These are phyloP conservation scores for Flexamia atlantica DNA, from an alignment of 2,888 invertebrate genomes.

Conservation along the genomic window DNA sequence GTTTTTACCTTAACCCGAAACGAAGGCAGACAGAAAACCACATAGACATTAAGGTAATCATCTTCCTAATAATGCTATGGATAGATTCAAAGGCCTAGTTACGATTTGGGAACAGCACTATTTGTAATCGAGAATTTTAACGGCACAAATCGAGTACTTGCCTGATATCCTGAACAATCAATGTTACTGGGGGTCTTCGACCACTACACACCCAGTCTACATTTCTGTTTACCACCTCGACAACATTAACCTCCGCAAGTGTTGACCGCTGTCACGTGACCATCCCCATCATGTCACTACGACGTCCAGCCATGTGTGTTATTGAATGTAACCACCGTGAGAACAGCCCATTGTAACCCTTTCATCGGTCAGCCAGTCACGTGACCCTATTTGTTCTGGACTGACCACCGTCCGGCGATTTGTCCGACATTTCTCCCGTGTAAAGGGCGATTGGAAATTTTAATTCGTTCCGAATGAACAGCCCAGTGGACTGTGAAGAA, in stretches of 20 bases:
- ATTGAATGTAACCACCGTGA: constrained; percentile 42
- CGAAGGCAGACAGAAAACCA: too few species aligned
- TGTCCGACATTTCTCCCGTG: constrained; percentile 20
- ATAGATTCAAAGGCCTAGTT: too few species aligned
- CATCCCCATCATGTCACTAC: not conserved
- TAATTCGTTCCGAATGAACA: constrained; percentile 33
- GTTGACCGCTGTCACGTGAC: not conserved
- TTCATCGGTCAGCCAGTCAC: constrained; percentile 1
- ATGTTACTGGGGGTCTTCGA: too few species aligned
- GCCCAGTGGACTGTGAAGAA: constrained; percentile 27
- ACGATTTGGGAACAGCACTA: too few species aligned
- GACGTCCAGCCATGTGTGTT: constrained; percentile 17
- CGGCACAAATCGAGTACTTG: too few species aligned
- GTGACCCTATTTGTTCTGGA: constrained; percentile 10
- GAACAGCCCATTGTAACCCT: constrained; percentile 12
- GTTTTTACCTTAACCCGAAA: too few species aligned
- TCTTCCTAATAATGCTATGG: too few species aligned
- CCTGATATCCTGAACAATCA: too few species aligned
- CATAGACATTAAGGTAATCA: too few species aligned
- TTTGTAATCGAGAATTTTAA: too few species aligned
- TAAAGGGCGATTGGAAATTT: not conserved
- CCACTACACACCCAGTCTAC: too few species aligned
- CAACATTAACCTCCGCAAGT: not conserved
- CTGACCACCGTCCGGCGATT: constrained; percentile 13
- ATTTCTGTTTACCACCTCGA: too few species aligned